These are phyloP conservation scores for Hormiphora californensis DNA, from an alignment of 37 sponge, comb jelly and placozoan species.

Conservation along the genomic window DNA sequence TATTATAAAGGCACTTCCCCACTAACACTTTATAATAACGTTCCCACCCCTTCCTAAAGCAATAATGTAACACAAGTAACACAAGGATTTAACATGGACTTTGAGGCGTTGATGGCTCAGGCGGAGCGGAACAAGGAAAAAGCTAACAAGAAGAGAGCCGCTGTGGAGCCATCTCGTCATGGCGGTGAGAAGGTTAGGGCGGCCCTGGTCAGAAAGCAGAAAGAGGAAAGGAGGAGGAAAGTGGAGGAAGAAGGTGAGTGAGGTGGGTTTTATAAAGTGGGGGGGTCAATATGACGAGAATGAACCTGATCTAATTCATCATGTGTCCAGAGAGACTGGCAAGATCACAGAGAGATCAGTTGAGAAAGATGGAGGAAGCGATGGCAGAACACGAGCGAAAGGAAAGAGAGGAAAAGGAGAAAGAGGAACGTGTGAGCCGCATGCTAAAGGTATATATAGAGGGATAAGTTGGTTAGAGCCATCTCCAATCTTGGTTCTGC, in stretches of 20 bases:
- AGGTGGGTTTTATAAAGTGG: no score
- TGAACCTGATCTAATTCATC: no score
- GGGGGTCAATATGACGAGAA: no score
- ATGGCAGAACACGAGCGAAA: slow-evolving; percentile 54
- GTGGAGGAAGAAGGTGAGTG: slow-evolving; percentile 1
- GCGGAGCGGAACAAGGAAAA: slow-evolving; percentile 9
- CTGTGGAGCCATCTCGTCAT: not conserved
- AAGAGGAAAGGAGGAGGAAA: slow-evolving; percentile 34
- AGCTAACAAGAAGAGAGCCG: not conserved
- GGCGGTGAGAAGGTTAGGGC: slow-evolving; percentile 29
- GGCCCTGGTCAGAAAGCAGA: not conserved
- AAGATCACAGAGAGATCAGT: not conserved
- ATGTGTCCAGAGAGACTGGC: not conserved
- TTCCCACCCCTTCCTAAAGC: no score
- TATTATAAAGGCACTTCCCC: no score
- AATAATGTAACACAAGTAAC: no score
- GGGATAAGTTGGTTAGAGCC: not conserved
- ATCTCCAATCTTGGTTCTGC: not conserved
- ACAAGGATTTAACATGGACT: not conserved
- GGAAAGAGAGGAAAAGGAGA: slow-evolving; percentile 32
- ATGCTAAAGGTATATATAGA: slow-evolving; percentile 2
- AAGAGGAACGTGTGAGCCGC: not conserved
- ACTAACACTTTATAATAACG: no score
- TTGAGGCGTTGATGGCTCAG: slow-evolving; percentile 37
- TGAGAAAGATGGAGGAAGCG: not conserved